Conservation (phyloP, 2,113 vertebrate species). For the Phylloscopus whistleri region DNA sequence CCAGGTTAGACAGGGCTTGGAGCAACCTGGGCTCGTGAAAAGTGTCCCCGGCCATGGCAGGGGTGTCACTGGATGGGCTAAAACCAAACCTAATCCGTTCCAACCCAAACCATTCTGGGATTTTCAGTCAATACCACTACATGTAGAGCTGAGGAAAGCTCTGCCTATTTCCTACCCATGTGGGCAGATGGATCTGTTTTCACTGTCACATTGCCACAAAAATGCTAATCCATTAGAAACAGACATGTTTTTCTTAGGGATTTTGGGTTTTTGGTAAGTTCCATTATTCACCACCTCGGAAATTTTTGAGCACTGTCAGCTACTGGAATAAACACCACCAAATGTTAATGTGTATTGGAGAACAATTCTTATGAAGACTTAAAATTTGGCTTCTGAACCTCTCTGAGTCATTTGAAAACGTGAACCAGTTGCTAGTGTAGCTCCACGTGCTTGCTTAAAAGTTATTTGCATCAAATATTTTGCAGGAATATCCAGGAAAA, state of each 20-base stretch:
- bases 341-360: too few relatives aligned
- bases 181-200: not conserved
- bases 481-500: not conserved
- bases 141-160: not conserved
- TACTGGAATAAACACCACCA: not conserved
- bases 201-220: not conserved
- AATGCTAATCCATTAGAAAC: not conserved
- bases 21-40: fast-evolving
- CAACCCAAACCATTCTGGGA: not conserved
- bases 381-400: not conserved
- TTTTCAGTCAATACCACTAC: not conserved
- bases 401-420: not conserved
- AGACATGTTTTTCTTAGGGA: not conserved
- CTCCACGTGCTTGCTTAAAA: not conserved
- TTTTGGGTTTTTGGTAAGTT: not conserved
- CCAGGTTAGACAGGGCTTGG: not conserved
- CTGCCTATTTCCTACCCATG: not conserved
- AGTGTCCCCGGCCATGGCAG: not conserved
- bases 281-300: not conserved
- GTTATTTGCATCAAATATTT: not conserved
- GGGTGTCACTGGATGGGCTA: not conserved
- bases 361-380: not conserved
- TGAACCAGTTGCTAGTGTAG: not conserved
- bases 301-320: not conserved
- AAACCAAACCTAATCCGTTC: not conserved